Conservation (phyloP, 1,140 invertebrate species). For the Drosophila lacertosa region DNA sequence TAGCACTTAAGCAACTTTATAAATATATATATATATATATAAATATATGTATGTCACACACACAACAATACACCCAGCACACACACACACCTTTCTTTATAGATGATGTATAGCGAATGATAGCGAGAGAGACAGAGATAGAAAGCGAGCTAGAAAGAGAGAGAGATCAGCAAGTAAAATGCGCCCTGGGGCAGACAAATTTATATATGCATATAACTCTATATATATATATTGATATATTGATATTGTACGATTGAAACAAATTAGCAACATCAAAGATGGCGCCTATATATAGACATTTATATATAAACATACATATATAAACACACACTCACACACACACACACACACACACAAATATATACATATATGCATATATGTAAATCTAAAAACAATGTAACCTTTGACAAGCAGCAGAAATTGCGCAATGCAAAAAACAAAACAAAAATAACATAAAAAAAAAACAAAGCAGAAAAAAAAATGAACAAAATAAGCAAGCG, state of each 20-base stretch:
- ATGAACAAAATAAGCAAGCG: conserved; percentile 16
- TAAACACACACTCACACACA: conserved; percentile 26
- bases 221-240: conserved; percentile 45
- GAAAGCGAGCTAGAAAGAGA: neutral
- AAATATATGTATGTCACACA: conserved; percentile 28
- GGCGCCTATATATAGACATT: conserved; percentile 56
- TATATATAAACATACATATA: conserved; percentile 32
- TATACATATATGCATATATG: conserved; percentile 24
- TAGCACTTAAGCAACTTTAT: conserved; percentile 43
- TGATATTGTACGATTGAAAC: conserved; percentile 45
- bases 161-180: conserved; percentile 5
- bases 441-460: conserved; percentile 23
- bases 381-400: conserved; percentile 55
- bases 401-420: conserved; percentile 37
- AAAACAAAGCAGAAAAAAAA: conserved; percentile 38
- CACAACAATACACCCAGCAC: no score
- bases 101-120: conserved; percentile 21
- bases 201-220: conserved; percentile 37
- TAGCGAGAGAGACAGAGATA: conserved; percentile 12
- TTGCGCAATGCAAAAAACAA: conserved; percentile 5
- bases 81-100: conserved; percentile 17
- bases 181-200: conserved; percentile 29
- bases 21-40: conserved; percentile 25
- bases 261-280: conserved; percentile 73
- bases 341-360: conserved; percentile 22